These are phyloP conservation scores for Pogonus chalceus DNA, from an alignment of 1,140 invertebrate species.

Conservation along the genomic window DNA sequence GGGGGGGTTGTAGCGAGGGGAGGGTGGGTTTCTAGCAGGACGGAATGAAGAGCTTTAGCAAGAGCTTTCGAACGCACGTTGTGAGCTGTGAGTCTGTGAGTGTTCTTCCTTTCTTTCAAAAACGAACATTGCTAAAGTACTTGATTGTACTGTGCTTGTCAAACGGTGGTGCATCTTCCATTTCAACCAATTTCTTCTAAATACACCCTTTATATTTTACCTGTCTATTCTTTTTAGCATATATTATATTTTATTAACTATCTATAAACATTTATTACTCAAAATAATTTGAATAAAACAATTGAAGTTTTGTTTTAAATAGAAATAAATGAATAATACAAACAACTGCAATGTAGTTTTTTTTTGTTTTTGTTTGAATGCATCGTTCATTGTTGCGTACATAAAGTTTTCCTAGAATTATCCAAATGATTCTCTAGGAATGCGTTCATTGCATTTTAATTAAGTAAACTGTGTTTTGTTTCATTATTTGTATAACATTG, in stretches of 20 bases:
- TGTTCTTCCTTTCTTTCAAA: not conserved
- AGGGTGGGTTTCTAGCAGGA: not conserved
- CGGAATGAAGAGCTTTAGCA: not conserved
- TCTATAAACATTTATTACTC: no score
- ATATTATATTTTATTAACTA: not conserved
- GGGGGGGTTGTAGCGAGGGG: not conserved
- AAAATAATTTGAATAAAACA: not conserved
- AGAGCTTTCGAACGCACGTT: not conserved
- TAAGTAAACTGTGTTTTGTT: no score
- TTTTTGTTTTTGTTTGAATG: not conserved
- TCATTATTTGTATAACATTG: no score
- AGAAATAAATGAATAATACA: not conserved
- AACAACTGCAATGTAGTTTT: not conserved
- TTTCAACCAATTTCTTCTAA: not conserved
- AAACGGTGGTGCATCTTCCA: not conserved
- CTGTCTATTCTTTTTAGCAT: not conserved
- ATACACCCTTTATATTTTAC: not conserved
- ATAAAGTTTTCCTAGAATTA: slow-evolving; percentile 1
- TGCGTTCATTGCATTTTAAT: not conserved
- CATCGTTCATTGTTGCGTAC: not conserved
- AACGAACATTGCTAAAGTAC: not conserved
- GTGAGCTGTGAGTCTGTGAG: not conserved
- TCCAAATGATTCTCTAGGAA: not conserved
- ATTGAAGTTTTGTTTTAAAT: not conserved
- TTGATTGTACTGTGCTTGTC: not conserved